Evolutionary conservation across 2,888 invertebrate species (phyloP).

Genomic region (Sinotaia quadrata): DNA sequence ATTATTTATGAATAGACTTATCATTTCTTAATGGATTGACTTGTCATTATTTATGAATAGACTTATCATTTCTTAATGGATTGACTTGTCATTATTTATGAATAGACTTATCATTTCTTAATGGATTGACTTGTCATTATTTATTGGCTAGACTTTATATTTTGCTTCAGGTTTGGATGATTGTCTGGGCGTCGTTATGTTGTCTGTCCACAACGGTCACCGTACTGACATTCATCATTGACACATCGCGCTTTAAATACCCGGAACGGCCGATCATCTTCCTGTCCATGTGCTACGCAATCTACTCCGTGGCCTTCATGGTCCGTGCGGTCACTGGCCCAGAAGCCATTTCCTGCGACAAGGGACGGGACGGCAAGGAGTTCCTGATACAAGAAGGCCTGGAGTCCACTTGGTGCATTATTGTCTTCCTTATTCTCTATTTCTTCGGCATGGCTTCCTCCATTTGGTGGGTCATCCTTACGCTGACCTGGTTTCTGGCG

Average conservation of each 20-base stretch:
- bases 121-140: too few relatives aligned
- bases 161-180: constrained; percentile 77
- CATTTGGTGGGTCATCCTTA: constrained; percentile 77
- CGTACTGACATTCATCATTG: constrained; percentile 71
- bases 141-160: too few relatives aligned
- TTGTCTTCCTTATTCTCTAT: constrained; percentile 81
- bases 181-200: constrained; percentile 84
- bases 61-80: too few relatives aligned
- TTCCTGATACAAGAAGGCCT: constrained; percentile 74
- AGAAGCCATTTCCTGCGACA: constrained; percentile 75
- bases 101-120: too few relatives aligned
- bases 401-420: constrained; percentile 79
- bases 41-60: too few relatives aligned
- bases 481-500: constrained; percentile 73
- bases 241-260: constrained; percentile 72
- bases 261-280: constrained; percentile 73
- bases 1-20: too few relatives aligned
- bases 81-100: too few relatives aligned
- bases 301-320: constrained; percentile 72
- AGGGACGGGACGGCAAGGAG: constrained; percentile 73
- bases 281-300: constrained; percentile 71
- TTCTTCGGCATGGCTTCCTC: constrained; percentile 86
- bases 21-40: too few relatives aligned
- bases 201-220: constrained; percentile 74
- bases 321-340: constrained; percentile 69